phyloP scores from a whole-genome alignment of 2,797 vertebrate genomes.

The Sorex maritimensis region DNA sequence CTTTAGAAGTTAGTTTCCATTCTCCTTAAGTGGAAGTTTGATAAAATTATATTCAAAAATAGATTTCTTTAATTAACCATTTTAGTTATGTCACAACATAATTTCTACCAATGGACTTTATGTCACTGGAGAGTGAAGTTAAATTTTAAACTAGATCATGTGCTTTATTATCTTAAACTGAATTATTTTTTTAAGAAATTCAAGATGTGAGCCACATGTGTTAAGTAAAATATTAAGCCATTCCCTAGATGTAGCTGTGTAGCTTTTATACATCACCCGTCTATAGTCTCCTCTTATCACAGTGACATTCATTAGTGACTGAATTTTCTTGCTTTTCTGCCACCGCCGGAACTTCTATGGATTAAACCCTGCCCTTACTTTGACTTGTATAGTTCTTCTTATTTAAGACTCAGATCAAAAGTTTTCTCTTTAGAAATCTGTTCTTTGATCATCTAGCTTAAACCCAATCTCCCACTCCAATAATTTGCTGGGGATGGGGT shows the following conservation, averaged over 20 bases:
- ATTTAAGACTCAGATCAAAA: neutral
- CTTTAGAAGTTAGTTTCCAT: neutral
- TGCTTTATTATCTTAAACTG: neutral
- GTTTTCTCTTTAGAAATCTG: neutral
- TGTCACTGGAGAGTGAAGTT: neutral
- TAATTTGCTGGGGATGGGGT: neutral
- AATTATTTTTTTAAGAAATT: neutral
- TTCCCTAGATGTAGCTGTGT: neutral
- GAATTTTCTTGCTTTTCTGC: neutral
- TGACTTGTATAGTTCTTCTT: neutral
- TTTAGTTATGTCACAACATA: neutral
- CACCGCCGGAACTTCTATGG: neutral
- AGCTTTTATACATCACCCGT: neutral
- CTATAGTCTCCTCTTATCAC: neutral
- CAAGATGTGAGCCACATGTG: neutral
- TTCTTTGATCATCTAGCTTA: neutral
- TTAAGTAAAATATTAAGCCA: neutral
- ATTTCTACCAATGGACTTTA: neutral
- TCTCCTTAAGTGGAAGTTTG: neutral
- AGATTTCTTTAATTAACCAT: too few relatives aligned
- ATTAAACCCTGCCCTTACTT: neutral
- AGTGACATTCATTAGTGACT: neutral
- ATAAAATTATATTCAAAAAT: neutral
- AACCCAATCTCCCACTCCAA: neutral
- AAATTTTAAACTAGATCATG: constrained; percentile 9